Percentiles rank a stretch among this genome's conserved stretches.
These are phyloP conservation scores for Buathra laborator DNA, from an alignment of 2,888 invertebrate species.

Conservation along the genomic window DNA sequence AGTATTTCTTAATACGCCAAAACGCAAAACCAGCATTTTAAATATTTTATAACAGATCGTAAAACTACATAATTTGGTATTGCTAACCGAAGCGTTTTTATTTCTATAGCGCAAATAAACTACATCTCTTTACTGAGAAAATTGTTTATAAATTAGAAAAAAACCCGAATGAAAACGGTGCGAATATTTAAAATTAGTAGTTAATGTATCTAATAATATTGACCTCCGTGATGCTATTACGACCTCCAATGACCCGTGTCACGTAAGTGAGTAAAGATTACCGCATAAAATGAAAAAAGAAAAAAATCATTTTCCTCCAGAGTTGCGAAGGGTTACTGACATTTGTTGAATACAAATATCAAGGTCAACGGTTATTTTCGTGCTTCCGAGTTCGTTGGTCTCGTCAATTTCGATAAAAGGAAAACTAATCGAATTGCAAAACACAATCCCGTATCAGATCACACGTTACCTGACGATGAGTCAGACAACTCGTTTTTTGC, in stretches of 20 bases:
- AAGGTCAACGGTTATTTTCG: not conserved
- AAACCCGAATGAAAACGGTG: too few relatives aligned
- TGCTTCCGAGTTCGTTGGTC: not conserved
- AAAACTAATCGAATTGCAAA: not conserved
- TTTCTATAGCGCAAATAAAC: too few relatives aligned
- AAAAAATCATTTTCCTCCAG: too few relatives aligned
- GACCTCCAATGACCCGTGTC: too few relatives aligned
- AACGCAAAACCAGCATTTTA: not conserved
- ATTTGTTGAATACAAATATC: not conserved
- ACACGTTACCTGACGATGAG: slow-evolving; percentile 15
- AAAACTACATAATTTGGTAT: not conserved
- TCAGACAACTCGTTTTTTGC: slow-evolving; percentile 17
- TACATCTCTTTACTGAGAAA: too few relatives aligned
- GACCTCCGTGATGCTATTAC: too few relatives aligned
- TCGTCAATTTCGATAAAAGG: not conserved
- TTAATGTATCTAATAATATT: too few relatives aligned
- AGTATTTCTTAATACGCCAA: not conserved
- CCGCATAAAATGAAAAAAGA: too few relatives aligned
- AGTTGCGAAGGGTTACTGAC: not conserved
- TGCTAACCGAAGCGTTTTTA: too few relatives aligned
- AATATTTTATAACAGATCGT: not conserved
- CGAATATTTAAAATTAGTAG: too few relatives aligned
- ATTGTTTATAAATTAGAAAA: too few relatives aligned
- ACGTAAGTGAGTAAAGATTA: too few relatives aligned
- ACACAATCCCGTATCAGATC: slow-evolving; percentile 23